These are phyloP conservation scores for Montipora capricornis DNA, from an alignment of 64 coral and sea anemone species.

Conservation along the genomic window DNA sequence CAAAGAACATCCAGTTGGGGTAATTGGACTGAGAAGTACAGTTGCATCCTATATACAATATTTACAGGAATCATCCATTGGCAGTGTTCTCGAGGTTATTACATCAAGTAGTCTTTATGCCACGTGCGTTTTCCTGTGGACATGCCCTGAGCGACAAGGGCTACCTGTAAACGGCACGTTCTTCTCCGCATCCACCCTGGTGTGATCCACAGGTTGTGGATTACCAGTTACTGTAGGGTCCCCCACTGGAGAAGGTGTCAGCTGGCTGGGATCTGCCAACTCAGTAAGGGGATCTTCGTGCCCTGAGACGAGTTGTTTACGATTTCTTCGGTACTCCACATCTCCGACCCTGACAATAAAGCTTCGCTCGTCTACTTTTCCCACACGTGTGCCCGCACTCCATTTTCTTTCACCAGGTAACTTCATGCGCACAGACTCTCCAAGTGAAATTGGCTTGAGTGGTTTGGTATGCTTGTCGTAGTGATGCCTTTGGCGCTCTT, in stretches of 20 bases:
- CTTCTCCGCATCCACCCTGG: background rate
- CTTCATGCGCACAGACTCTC: background rate
- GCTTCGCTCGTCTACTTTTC: background rate
- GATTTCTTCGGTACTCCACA: background rate
- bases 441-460: background rate
- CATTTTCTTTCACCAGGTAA: background rate
- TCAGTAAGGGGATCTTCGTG: background rate
- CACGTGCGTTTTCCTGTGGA: background rate
- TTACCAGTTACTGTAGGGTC: background rate
- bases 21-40: too few species aligned
- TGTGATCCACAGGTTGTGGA: background rate
- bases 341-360: background rate
- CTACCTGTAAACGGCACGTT: background rate
- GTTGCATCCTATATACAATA: too few species aligned
- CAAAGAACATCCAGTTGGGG: too few species aligned
- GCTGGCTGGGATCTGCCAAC: background rate
- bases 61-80: too few species aligned
- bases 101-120: too few species aligned
- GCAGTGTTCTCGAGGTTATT: too few species aligned
- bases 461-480: background rate
- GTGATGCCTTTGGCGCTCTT: background rate
- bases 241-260: background rate
- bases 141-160: background rate
- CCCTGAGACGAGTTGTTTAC: background rate
- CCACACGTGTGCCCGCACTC: background rate